Percentiles rank a stretch among this genome's conserved stretches.
These are phyloP conservation scores for Argya squamiceps DNA, from an alignment of 2,797 vertebrate genomes.

Conservation along the genomic window DNA sequence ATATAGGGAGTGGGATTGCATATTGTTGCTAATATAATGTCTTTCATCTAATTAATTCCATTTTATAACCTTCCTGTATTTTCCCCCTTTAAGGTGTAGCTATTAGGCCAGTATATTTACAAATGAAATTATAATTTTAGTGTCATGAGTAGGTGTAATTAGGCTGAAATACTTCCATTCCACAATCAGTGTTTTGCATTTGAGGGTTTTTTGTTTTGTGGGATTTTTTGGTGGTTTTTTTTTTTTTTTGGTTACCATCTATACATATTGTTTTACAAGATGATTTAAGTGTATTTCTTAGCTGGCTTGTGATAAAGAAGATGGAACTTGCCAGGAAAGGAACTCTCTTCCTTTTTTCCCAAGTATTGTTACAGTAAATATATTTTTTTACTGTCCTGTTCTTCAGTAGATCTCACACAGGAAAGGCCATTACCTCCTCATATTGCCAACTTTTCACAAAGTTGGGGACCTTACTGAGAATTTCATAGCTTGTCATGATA, in stretches of 20 bases:
- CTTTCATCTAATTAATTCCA: conserved; percentile 30
- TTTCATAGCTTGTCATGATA: conserved; percentile 27
- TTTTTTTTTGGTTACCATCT: neutral
- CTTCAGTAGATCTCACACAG: neutral
- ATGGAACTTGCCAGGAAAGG: neutral
- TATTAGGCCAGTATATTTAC: conserved; percentile 1
- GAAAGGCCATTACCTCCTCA: neutral
- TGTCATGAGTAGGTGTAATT: neutral
- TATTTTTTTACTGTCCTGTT: neutral
- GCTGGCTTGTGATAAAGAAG: neutral
- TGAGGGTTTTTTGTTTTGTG: neutral
- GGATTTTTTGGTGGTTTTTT: fast-evolving
- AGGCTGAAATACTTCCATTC: neutral
- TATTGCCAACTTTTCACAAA: neutral
- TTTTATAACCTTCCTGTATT: neutral
- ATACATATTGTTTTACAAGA: neutral
- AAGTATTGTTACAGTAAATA: conserved; percentile 12
- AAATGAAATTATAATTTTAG: neutral
- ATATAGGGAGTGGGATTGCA: neutral
- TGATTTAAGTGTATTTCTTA: neutral
- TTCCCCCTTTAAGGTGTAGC: neutral
- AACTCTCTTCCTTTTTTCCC: neutral
- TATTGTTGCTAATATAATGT: neutral
- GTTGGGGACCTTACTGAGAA: neutral
- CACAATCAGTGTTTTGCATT: neutral